Conservation (phyloP, 2,888 invertebrate species). For the Dryomyza anilis region DNA sequence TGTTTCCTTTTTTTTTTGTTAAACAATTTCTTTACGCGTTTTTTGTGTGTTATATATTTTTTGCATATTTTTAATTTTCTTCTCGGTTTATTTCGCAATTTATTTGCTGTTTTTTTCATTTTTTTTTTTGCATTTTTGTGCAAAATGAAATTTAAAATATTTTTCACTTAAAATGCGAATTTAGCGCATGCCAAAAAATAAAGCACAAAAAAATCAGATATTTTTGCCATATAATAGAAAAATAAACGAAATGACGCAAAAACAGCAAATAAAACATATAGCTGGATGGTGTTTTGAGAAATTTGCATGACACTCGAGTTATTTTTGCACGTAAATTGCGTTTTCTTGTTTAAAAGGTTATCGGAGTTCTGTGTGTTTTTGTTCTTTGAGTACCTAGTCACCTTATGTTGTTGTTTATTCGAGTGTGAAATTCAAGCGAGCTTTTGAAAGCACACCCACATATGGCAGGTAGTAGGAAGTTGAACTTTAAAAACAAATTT, state of each 20-base stretch:
- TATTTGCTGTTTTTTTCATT: background rate
- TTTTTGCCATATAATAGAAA: no score
- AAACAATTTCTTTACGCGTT: background rate
- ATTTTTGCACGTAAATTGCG: slow-evolving; percentile 59
- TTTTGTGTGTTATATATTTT: background rate
- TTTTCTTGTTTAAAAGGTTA: slow-evolving; percentile 27
- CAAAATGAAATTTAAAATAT: background rate
- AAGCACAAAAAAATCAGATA: no score
- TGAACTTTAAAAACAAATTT: no score
- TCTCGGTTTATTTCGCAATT: slow-evolving; percentile 33
- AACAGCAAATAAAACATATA: no score
- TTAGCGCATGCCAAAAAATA: no score
- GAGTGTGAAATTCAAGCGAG: background rate
- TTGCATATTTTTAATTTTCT: slow-evolving; percentile 1
- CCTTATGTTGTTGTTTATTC: background rate
- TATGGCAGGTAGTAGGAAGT: no score
- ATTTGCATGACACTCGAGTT: slow-evolving; percentile 60
- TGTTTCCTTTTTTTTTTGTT: background rate
- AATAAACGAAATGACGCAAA: no score
- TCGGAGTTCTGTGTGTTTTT: background rate
- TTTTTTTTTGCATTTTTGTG: background rate
- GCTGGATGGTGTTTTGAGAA: no score
- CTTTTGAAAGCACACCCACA: no score
- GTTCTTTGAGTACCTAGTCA: background rate
- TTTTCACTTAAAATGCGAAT: background rate